These are phyloP conservation scores for Dendrocincla fuliginosa DNA, from an alignment of 2,797 vertebrate species.

Conservation along the genomic window DNA sequence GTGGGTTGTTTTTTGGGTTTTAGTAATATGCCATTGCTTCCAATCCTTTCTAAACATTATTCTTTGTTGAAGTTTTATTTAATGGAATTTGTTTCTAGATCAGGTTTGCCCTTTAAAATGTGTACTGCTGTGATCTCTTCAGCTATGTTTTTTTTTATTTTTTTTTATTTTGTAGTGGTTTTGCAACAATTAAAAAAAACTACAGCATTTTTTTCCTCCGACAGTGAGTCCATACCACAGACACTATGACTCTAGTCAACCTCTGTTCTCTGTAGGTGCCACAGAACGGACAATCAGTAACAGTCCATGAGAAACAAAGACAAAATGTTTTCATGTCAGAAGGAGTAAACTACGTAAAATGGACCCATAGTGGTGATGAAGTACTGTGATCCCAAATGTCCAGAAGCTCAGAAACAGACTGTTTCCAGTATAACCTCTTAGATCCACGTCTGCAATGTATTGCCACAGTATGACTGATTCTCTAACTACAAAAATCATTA, in stretches of 20 bases:
- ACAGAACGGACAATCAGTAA: not conserved
- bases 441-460: not conserved
- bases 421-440: not conserved
- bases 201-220: not conserved
- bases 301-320: not conserved
- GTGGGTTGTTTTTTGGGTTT: too few relatives aligned
- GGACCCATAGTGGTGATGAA: not conserved
- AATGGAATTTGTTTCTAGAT: not conserved
- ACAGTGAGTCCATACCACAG: not conserved
- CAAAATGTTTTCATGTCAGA: not conserved
- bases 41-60: not conserved
- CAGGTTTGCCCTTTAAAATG: not conserved
- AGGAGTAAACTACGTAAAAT: not conserved
- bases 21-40: not conserved
- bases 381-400: not conserved
- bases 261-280: not conserved
- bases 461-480: not conserved
- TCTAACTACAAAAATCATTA: not conserved
- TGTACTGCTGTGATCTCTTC: not conserved
- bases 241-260: not conserved
- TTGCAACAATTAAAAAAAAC: not conserved
- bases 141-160: not conserved
- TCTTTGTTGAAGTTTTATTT: not conserved
- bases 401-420: not conserved
- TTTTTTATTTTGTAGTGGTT: not conserved